Evolutionary conservation across 2,888 invertebrate genomes (phyloP).

Genomic region (Ptilodon capucinus): DNA sequence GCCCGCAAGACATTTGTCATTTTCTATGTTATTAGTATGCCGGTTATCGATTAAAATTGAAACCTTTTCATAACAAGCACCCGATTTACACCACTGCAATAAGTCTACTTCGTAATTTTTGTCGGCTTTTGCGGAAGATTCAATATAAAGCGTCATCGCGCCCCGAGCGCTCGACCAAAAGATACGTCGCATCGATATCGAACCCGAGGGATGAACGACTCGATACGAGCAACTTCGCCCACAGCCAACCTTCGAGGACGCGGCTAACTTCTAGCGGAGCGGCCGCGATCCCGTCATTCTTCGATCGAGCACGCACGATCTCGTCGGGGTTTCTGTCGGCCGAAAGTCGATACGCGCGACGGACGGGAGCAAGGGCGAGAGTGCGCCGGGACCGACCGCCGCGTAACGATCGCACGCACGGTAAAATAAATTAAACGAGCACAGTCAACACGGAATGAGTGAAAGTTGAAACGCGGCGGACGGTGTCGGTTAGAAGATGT

Average conservation of each 20-base stretch:
- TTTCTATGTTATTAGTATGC: conserved; percentile 43
- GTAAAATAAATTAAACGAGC: conserved; percentile 37
- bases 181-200: conserved; percentile 9
- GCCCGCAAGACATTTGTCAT: conserved; percentile 47
- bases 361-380: no score
- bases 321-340: no score
- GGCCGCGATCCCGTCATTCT: not conserved
- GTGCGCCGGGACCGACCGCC: no score
- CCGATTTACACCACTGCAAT: conserved; percentile 38
- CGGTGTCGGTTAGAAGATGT: conserved; percentile 87
- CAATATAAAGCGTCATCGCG: conserved; percentile 4
- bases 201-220: not conserved
- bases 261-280: not conserved
- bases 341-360: not conserved
- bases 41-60: conserved; percentile 43
- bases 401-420: not conserved
- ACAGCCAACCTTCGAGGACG: conserved; percentile 1
- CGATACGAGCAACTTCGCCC: conserved; percentile 5
- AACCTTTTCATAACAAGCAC: conserved; percentile 49
- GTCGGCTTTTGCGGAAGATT: conserved; percentile 14
- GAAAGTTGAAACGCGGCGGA: conserved; percentile 25
- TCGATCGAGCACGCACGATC: not conserved
- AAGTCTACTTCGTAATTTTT: conserved; percentile 23
- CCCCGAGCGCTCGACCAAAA: conserved; percentile 5
- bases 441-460: conserved; percentile 48